Evolutionary conservation across 1,140 invertebrate genomes (phyloP).

Genomic region (Aplysia californica): DNA sequence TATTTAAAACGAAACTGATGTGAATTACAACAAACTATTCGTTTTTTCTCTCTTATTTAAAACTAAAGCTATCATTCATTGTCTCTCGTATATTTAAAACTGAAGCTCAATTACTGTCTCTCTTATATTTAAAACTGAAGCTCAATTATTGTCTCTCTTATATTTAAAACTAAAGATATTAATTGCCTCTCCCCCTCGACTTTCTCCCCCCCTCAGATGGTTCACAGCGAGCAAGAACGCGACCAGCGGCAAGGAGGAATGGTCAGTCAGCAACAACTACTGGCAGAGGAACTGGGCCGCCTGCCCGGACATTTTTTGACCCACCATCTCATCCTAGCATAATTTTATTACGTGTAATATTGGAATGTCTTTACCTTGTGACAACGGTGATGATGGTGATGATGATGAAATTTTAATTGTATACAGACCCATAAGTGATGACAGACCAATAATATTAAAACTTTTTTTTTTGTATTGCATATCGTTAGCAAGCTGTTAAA

Average conservation of each 20-base stretch:
- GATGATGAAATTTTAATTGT: too few relatives aligned
- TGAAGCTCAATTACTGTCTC: neutral
- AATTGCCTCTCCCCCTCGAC: neutral
- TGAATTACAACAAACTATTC: too few relatives aligned
- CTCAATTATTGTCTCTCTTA: neutral
- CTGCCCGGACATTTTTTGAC: conserved; percentile 77
- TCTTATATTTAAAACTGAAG: neutral
- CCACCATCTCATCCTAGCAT: too few relatives aligned
- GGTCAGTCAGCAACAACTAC: conserved; percentile 86
- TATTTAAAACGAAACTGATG: too few relatives aligned
- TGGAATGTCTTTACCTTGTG: too few relatives aligned
- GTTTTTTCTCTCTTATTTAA: neutral
- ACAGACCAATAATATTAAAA: too few relatives aligned
- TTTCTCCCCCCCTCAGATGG: conserved; percentile 75
- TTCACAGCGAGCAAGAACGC: conserved; percentile 82
- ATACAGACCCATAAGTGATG: too few relatives aligned
- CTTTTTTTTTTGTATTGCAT: too few relatives aligned
- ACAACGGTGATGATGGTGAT: too few relatives aligned
- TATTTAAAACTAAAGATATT: neutral
- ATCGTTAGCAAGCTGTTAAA: too few relatives aligned
- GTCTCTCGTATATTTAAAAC: neutral
- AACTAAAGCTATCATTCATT: too few relatives aligned
- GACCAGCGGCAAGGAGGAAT: conserved; percentile 86
- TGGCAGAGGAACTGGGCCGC: conserved; percentile 85
- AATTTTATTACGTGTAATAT: too few relatives aligned